phyloP scores from a whole-genome alignment of 1,140 invertebrate genomes.

The Lethocerus indicus region DNA sequence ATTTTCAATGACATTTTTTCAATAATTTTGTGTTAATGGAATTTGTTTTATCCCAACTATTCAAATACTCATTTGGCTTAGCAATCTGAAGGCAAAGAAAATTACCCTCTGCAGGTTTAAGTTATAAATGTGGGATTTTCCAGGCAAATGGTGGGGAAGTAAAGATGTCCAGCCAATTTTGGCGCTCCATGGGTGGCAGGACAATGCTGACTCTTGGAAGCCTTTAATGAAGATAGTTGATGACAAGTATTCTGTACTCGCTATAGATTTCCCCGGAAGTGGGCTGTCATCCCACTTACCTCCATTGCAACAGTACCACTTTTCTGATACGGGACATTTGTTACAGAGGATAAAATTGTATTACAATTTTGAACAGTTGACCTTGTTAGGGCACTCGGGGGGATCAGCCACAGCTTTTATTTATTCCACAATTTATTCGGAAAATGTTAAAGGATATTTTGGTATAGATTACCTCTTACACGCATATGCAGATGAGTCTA shows the following conservation, averaged over 20 bases:
- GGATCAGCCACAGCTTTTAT: constrained; percentile 63
- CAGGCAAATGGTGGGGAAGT: constrained; percentile 64
- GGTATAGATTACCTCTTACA: constrained; percentile 15
- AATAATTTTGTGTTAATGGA: too few species aligned
- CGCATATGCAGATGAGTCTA: constrained; percentile 47
- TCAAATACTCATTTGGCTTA: too few species aligned
- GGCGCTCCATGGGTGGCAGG: constrained; percentile 76
- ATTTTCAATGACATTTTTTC: too few species aligned
- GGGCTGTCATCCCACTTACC: constrained; percentile 66
- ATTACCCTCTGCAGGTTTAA: not conserved
- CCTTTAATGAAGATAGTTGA: constrained; percentile 51
- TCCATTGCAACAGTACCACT: constrained; percentile 47
- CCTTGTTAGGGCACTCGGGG: constrained; percentile 59
- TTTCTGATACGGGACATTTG: constrained; percentile 47
- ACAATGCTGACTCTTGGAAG: constrained; percentile 76
- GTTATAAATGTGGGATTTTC: constrained; percentile 15
- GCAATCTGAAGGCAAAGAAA: too few species aligned
- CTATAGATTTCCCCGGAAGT: constrained; percentile 66
- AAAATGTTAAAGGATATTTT: constrained; percentile 32
- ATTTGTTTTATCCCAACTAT: too few species aligned
- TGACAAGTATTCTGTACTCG: constrained; percentile 37
- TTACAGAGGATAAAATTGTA: constrained; percentile 55
- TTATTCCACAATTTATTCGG: constrained; percentile 56
- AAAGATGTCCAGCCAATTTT: constrained; percentile 49
- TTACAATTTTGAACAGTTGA: constrained; percentile 61